A percentile compares a stretch with the other conserved stretches of the same genome.
Evolutionary conservation across 2,888 invertebrate species (phyloP).

Genomic region (Lingula anatina): DNA sequence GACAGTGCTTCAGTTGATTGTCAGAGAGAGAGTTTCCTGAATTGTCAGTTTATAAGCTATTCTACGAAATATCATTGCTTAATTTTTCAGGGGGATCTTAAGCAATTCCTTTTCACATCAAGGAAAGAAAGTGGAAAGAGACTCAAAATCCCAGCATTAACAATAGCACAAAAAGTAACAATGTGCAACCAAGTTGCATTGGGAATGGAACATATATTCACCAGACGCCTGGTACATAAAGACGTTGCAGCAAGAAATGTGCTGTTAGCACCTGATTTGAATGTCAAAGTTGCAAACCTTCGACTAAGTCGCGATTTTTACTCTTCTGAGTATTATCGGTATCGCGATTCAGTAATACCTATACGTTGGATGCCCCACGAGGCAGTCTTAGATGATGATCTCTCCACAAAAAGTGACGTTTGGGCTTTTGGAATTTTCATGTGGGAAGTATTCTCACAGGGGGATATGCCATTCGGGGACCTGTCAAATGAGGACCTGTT

Average conservation of each 20-base stretch:
- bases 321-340: constrained; percentile 80
- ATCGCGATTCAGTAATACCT: constrained; percentile 59
- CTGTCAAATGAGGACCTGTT: constrained; percentile 70
- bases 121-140: constrained; percentile 58
- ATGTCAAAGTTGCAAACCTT: constrained; percentile 77
- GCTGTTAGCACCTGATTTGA: constrained; percentile 72
- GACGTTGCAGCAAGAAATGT: constrained; percentile 91
- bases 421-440: constrained; percentile 84
- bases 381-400: constrained; percentile 83
- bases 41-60: no score
- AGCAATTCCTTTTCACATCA: constrained; percentile 61
- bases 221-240: constrained; percentile 75
- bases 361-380: constrained; percentile 85
- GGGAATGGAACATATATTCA: constrained; percentile 74
- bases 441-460: constrained; percentile 83
- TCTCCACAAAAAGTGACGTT: constrained; percentile 87
- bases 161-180: constrained; percentile 50
- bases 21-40: no score
- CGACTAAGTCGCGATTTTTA: constrained; percentile 79
- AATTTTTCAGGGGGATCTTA: constrained; percentile 82
- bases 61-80: no score
- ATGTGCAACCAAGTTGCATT: constrained; percentile 66
- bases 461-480: constrained; percentile 71
- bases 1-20: no score
- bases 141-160: constrained; percentile 61